Evolutionary conservation across 2,888 invertebrate genomes (phyloP).

Genomic region (Podotricha telesiphe): DNA sequence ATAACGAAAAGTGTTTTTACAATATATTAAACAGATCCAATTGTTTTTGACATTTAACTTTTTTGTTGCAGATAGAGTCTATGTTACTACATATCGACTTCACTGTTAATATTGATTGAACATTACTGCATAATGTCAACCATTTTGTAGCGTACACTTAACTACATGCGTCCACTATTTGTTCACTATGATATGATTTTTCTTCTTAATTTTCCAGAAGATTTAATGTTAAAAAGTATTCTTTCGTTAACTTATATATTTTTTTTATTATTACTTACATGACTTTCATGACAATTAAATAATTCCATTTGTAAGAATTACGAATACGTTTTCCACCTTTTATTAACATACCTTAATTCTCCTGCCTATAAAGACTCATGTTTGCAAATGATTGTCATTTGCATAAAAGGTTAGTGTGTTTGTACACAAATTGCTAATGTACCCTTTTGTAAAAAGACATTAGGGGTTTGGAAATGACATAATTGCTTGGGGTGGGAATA

Average conservation of each 20-base stretch:
- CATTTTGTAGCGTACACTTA: slow-evolving; percentile 64
- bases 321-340: slow-evolving; percentile 2
- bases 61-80: slow-evolving; percentile 35
- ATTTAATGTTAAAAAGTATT: background rate
- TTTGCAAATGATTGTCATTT: slow-evolving; percentile 43
- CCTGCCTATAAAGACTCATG: slow-evolving; percentile 34
- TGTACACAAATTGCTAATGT: slow-evolving; percentile 57
- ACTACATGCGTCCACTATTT: slow-evolving; percentile 63
- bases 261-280: background rate
- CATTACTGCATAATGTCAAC: slow-evolving; percentile 70
- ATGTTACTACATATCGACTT: slow-evolving; percentile 32
- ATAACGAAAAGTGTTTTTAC: background rate
- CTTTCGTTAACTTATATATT: background rate
- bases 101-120: slow-evolving; percentile 65
- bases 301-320: background rate
- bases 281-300: background rate
- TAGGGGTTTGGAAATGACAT: slow-evolving; percentile 65
- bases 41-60: slow-evolving; percentile 3
- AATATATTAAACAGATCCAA: background rate
- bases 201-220: background rate
- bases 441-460: slow-evolving; percentile 63
- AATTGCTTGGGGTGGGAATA: slow-evolving; percentile 76
- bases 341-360: slow-evolving; percentile 42
- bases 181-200: slow-evolving; percentile 41
- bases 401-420: slow-evolving; percentile 46